Base-by-base conservation (phyloP, 2,888 invertebrate genomes). In the Polylopha cassiicola region DNA sequence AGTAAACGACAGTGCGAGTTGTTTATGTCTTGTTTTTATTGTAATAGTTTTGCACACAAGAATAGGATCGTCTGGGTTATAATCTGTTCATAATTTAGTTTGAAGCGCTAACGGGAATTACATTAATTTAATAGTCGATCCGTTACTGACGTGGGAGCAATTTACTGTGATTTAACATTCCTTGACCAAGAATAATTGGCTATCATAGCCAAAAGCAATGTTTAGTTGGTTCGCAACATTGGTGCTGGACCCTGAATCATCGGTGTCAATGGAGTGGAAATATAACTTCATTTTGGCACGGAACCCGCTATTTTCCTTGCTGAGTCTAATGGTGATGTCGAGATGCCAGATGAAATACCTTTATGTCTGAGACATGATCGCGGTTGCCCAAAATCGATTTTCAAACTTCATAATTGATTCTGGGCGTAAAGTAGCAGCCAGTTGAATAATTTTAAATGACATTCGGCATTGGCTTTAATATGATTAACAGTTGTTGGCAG, bases 241-340 rank as follows among this genome's bases (percentile, higher is more conserved):
- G 48, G 53, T 45, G 46, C 43, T 34, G 48, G 50, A 61, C 60
- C 61, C 62, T 75, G 74, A 75, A 69, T 77, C 75, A 75, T 67
- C 56, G 54, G 48, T 66, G 71, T 73, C 75, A 75, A 81, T 80
- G 72, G 52, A 62, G 64, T 65, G 62, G 69, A 68, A 71, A 78
- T 74, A 75, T 68, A 61, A 65, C 65, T 69, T 69, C 46, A 65
- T 73, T 75, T 78, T 82, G 79, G 79, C 80, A 78, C 69, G 29
- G 58, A 66, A 63, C 55, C 44, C 47, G 50, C 48, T 38, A 52
- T 67, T 67, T 70, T 65, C 64, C 55, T 61, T 66, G 64, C 52
- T 50, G 58, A 58, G 64, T 54, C 47, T 49, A 55, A 54, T 51
- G 46, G 47, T 65, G 59, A 63, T 62, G 61, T 61, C 50, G 26